phyloP scores from a whole-genome alignment of 2,888 invertebrate species.

The Parasteatoda lunata region DNA sequence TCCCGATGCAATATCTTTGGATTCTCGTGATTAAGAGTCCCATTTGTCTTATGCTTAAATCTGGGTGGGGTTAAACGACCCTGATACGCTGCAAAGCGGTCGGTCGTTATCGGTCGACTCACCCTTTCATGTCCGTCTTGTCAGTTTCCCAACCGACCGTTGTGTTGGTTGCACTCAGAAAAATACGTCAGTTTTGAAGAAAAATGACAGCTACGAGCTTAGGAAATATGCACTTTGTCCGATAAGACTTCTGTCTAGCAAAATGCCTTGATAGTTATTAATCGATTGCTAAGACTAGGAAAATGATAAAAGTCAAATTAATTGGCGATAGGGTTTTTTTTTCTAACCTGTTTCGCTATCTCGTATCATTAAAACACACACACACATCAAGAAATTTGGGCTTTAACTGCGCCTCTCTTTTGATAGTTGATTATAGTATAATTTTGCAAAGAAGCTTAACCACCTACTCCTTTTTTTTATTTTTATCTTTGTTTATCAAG shows the following conservation, averaged over 20 bases:
- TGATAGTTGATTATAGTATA: background rate
- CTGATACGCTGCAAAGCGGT: conserved; percentile 51
- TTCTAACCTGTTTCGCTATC: background rate
- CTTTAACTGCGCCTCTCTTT: background rate
- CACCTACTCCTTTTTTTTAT: background rate
- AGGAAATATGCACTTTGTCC: conserved; percentile 24
- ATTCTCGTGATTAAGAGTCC: conserved; percentile 35
- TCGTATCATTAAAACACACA: conserved; percentile 29
- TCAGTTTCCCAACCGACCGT: conserved; percentile 37
- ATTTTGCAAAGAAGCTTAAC: background rate
- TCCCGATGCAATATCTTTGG: background rate
- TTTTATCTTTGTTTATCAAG: background rate
- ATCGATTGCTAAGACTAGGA: conserved; percentile 19
- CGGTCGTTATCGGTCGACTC: conserved; percentile 47
- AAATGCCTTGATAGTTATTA: conserved; percentile 30
- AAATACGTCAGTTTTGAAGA: conserved; percentile 24
- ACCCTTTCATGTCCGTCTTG: conserved; percentile 39
- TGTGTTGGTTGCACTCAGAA: conserved; percentile 11
- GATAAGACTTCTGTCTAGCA: conserved; percentile 15
- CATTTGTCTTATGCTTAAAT: conserved; percentile 39
- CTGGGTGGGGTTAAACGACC: conserved; percentile 58
- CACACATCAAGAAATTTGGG: conserved; percentile 11
- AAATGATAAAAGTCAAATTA: conserved; percentile 51
- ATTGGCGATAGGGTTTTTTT: conserved; percentile 19
- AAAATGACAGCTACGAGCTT: conserved; percentile 43